Base-by-base conservation (phyloP, 92 coral and sea anemone genomes). In the Muricea muricata region DNA sequence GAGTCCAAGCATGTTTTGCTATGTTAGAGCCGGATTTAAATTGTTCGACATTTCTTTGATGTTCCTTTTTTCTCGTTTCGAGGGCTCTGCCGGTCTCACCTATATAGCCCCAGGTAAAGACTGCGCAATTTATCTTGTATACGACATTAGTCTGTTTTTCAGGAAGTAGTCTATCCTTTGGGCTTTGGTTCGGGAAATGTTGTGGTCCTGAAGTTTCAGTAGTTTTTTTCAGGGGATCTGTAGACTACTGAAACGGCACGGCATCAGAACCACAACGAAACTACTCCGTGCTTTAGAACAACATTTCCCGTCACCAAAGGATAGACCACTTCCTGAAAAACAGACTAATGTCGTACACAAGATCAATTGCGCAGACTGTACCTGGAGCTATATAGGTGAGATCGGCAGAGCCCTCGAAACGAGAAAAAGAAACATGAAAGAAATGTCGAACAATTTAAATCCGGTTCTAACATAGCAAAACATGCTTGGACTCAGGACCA, bases 1-100 rank as follows among this genome's bases (percentile, higher is more conserved):
- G 61, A 14, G 61, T 45, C 81, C 81, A 75, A 75, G 65, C 81
- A 63, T 75, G 81, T 75, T 42, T 75, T 29, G 80, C 80, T 60
- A 74, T 60, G 39, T 41, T 74, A 7, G 60, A 74, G 28, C 60
- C 80, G 30, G 25, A 74, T n/a, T n/a, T n/a, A n/a, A n/a, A n/a
- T 24, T 45, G 50, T 10, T 45, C 31, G 80, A 74, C 77, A 12
- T 70, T 70, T 24, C 58, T 74, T 10, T 21, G 13, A 12, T 73
- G 79, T 17, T 73, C 56, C 52, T 73, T 29, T 73, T 73, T 73
- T 1, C 33, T 73, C 3, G 79, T 37, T 56, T 35, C 30, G n/a
- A 11, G 15, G 2, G 7, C 13, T 1, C 26, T 18, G 31, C 48
- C 21, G 25, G 71, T 63, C 35, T 63, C 71, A 17, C 71, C 24